Evolutionary conservation across 1,140 invertebrate genomes (phyloP).

Genomic region (Drosophila kohkoa): DNA sequence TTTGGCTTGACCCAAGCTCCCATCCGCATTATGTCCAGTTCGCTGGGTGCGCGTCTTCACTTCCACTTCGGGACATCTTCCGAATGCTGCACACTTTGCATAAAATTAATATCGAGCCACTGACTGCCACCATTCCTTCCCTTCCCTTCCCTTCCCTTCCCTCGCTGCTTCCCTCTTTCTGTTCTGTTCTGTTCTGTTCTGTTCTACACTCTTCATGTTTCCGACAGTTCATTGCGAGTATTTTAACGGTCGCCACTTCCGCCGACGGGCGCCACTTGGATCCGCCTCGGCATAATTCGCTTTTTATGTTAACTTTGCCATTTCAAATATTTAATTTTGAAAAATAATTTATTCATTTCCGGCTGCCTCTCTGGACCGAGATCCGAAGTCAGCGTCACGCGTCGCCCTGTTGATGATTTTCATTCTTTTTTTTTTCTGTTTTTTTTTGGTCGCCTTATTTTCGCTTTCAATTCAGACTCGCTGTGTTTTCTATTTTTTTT

Average conservation of each 20-base stretch:
- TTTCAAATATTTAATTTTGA: slow-evolving; percentile 81
- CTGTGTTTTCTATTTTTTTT: slow-evolving; percentile 6
- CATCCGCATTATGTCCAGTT: slow-evolving; percentile 57
- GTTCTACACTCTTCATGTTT: slow-evolving; percentile 39
- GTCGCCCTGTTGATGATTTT: slow-evolving; percentile 51
- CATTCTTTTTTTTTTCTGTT: background rate
- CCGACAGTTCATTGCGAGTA: slow-evolving; percentile 78
- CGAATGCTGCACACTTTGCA: slow-evolving; percentile 68
- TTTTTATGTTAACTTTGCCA: slow-evolving; percentile 78
- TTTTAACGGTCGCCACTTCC: slow-evolving; percentile 78
- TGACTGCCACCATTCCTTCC: slow-evolving; percentile 7
- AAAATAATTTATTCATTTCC: slow-evolving; percentile 82
- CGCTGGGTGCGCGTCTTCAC: slow-evolving; percentile 44
- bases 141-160: too few species aligned
- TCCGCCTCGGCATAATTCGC: slow-evolving; percentile 68
- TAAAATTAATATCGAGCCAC: slow-evolving; percentile 74
- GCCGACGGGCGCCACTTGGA: slow-evolving; percentile 39
- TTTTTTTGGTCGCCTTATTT: slow-evolving; percentile 6
- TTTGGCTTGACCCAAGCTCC: slow-evolving; percentile 25
- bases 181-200: background rate
- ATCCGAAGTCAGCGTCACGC: slow-evolving; percentile 11
- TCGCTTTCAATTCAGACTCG: slow-evolving; percentile 18
- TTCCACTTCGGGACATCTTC: slow-evolving; percentile 53
- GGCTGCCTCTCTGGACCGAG: slow-evolving; percentile 31
- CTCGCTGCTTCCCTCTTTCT: too few species aligned